Evolutionary conservation across 2,113 vertebrate species (phyloP).

Genomic region (Syngnathus typhle): DNA sequence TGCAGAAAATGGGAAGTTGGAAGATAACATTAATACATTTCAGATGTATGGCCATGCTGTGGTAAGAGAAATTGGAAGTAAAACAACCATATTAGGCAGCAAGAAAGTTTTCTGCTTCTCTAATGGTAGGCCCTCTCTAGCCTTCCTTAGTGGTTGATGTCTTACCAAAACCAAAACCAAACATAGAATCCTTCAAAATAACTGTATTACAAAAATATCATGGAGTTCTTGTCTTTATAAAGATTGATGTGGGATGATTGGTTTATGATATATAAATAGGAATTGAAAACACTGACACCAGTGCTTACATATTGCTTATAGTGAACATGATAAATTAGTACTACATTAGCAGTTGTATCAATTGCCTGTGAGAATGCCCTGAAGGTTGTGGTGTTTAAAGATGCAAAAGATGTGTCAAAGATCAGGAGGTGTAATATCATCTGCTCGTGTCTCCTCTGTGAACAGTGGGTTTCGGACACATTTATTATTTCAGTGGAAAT

Average conservation of each 20-base stretch:
- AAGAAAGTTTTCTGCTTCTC: not conserved
- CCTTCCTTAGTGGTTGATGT: not conserved
- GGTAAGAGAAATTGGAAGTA: not conserved
- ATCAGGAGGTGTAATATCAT: constrained; percentile 31
- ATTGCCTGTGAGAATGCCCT: constrained; percentile 48
- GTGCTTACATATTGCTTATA: constrained; percentile 41
- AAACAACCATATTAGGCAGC: not conserved
- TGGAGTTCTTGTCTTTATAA: not conserved
- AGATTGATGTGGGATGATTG: not conserved
- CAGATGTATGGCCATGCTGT: not conserved
- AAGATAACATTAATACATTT: not conserved
- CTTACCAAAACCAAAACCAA: not conserved
- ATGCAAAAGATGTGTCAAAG: constrained; percentile 22
- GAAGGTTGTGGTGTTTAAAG: constrained; percentile 39
- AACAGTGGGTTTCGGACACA: constrained; percentile 11
- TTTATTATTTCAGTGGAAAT: constrained; percentile 19
- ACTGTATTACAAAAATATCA: not conserved
- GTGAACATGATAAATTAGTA: constrained; percentile 60
- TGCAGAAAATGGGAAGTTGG: not conserved
- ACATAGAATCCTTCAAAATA: not conserved
- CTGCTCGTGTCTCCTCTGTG: constrained; percentile 6
- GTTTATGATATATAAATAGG: constrained; percentile 17
- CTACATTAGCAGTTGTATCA: constrained; percentile 50
- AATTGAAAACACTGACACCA: constrained; percentile 26
- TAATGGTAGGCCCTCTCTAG: not conserved